Evolutionary conservation across 2,797 vertebrate genomes (phyloP), one percentile per base, ranked within the genome.

Genomic region (Melanotaenia boesemani): DNA sequence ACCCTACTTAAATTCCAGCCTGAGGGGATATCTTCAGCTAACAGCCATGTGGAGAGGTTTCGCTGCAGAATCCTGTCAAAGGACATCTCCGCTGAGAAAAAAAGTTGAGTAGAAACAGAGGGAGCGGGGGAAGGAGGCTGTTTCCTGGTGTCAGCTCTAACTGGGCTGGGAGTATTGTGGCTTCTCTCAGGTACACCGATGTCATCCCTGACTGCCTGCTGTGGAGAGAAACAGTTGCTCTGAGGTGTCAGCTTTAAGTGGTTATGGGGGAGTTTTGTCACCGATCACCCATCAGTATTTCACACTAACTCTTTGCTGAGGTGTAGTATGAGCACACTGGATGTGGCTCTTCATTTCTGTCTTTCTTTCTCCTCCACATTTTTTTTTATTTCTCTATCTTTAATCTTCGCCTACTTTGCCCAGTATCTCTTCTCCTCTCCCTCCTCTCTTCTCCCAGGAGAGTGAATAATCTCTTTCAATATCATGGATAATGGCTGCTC

Each of bases 121-220:
- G 65, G 82, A 88, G 79, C 59, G 77, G 79, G 86, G 88, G 89
- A 89, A 81, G 67, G 76, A 89, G 87, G 79, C 86, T 83, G 88
- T 79, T 91, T 92, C 86, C 86, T 83, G 81, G 87, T 92, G 92
- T 92, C 93, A 92, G 84, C 86, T 94, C 85, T 94, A 92, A 92
- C 90, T 90, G 90, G 88, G 90, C 87, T 87, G 92, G 91, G 89
- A 91, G 88, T 85, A 56, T 88, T 89, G 69, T 24, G 77, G 85
- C 83, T 88, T 79, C 89, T 91, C 91, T 86, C 86, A 90, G 90
- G 90, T 90, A 87, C 90, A 85, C 85, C 82, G 84, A 90, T 89
- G 89, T 91, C 88, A 86, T 89, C 83, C 89, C 86, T 81, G 88
- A 86, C 89, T 89, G 90, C 90, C 82, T 87, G 89, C 89, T 86